These are phyloP conservation scores for Drosophila sp. DNA, from an alignment of 1,140 invertebrate genomes.

Conservation along the genomic window DNA sequence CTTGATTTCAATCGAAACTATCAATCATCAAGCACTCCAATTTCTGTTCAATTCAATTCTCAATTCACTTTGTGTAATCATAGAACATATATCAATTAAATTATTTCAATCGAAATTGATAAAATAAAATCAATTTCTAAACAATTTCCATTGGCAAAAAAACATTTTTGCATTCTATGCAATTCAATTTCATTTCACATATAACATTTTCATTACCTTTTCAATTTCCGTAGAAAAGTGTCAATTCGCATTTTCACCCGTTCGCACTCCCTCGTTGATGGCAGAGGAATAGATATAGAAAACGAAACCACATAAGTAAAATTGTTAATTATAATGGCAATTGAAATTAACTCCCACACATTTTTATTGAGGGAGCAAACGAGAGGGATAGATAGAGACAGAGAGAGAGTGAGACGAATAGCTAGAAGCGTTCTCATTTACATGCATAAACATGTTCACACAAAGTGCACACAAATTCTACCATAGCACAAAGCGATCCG, in stretches of 20 bases:
- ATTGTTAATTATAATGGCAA: slow-evolving; percentile 73
- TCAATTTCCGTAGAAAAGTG: slow-evolving; percentile 20
- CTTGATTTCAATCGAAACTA: not conserved
- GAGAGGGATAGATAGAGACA: slow-evolving; percentile 1
- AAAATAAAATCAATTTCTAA: slow-evolving; percentile 13
- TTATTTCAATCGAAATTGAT: not conserved
- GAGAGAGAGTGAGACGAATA: not conserved
- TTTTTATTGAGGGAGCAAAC: not conserved
- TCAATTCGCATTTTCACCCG: not conserved
- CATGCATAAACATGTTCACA: slow-evolving; percentile 46
- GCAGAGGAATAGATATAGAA: slow-evolving; percentile 11
- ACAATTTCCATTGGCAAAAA: slow-evolving; percentile 12
- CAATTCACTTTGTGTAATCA: not conserved
- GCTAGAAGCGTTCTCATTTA: slow-evolving; percentile 41
- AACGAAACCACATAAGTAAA: slow-evolving; percentile 45
- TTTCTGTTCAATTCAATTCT: not conserved
- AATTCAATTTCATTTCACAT: slow-evolving; percentile 1
- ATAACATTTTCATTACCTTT: slow-evolving; percentile 15
- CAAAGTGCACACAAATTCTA: slow-evolving; percentile 36
- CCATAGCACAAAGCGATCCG: not conserved
- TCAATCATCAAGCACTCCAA: not conserved
- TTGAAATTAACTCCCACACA: slow-evolving; percentile 51
- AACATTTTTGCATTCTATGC: not conserved
- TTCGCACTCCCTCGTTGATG: too few relatives aligned
- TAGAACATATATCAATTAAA: not conserved